Evolutionary conservation across 2,888 invertebrate genomes (phyloP).

Genomic region (Phrixothrix hirtus): DNA sequence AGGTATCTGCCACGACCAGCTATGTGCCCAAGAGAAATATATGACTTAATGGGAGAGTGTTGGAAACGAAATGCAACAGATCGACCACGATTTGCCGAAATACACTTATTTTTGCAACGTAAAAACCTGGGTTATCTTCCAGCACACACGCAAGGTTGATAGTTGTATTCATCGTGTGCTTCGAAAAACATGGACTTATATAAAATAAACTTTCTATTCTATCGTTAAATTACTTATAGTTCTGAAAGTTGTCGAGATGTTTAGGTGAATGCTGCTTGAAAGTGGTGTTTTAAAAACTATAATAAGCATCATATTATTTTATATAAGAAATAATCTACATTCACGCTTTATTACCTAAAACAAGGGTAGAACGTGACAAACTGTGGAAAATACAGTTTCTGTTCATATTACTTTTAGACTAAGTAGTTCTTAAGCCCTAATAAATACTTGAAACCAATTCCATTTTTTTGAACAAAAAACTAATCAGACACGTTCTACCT

Average conservation of each 20-base stretch:
- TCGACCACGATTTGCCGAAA: constrained; percentile 84
- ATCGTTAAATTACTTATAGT: constrained; percentile 7
- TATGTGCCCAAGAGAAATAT: constrained; percentile 83
- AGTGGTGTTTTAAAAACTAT: not conserved
- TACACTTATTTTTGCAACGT: constrained; percentile 78
- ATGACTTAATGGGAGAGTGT: constrained; percentile 89
- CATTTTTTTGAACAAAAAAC: not conserved
- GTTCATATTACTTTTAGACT: no score
- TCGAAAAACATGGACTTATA: constrained; percentile 6
- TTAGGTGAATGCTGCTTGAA: not conserved
- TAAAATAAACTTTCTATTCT: constrained; percentile 15
- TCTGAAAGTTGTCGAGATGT: constrained; percentile 4
- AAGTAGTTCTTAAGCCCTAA: not conserved
- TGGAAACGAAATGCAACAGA: constrained; percentile 82
- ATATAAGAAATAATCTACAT: constrained; percentile 17
- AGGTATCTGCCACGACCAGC: constrained; percentile 67
- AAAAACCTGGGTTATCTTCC: constrained; percentile 71
- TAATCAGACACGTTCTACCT: no score
- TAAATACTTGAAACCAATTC: not conserved
- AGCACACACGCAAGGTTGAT: constrained; percentile 44
- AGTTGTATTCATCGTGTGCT: no score
- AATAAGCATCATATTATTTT: constrained; percentile 8
- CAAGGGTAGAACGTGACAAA: constrained; percentile 3
- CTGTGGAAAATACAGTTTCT: no score
- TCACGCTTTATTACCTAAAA: constrained; percentile 11